Conservation (phyloP, 2,113 vertebrate species). For the Oenanthe melanoleuca region DNA sequence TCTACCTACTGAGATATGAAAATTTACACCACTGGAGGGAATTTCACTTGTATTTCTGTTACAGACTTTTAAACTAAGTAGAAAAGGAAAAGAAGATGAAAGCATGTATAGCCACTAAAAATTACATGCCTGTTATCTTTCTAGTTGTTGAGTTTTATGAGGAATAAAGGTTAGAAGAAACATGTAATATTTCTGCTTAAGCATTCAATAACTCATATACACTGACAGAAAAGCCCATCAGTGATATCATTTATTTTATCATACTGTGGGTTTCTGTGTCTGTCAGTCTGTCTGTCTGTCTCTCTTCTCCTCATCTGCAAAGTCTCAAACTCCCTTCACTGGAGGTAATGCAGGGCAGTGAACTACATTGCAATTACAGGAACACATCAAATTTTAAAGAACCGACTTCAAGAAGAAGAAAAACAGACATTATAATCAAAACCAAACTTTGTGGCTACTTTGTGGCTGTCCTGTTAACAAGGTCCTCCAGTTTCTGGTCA, state of each 20-base stretch:
- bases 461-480: slow-evolving; percentile 54
- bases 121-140: not conserved
- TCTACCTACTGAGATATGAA: not conserved
- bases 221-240: slow-evolving; percentile 5
- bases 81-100: not conserved
- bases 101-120: not conserved
- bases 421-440: slow-evolving; percentile 63
- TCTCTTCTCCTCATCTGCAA: not conserved
- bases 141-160: not conserved
- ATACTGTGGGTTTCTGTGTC: not conserved
- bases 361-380: slow-evolving; percentile 46
- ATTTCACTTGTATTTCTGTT: not conserved
- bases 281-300: not conserved
- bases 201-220: not conserved
- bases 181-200: not conserved
- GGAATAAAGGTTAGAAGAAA: not conserved
- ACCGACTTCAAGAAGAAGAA: slow-evolving; percentile 57
- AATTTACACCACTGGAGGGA: not conserved
- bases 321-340: slow-evolving; percentile 4
- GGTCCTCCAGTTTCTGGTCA: slow-evolving; percentile 43
- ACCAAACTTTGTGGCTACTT: slow-evolving; percentile 54
- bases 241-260: not conserved
- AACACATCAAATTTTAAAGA: slow-evolving; percentile 49
- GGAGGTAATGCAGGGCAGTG: slow-evolving; percentile 27
- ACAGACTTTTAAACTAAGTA: not conserved